phyloP scores from a whole-genome alignment of 1,140 invertebrate genomes.

The Galendromus occidentalis region DNA sequence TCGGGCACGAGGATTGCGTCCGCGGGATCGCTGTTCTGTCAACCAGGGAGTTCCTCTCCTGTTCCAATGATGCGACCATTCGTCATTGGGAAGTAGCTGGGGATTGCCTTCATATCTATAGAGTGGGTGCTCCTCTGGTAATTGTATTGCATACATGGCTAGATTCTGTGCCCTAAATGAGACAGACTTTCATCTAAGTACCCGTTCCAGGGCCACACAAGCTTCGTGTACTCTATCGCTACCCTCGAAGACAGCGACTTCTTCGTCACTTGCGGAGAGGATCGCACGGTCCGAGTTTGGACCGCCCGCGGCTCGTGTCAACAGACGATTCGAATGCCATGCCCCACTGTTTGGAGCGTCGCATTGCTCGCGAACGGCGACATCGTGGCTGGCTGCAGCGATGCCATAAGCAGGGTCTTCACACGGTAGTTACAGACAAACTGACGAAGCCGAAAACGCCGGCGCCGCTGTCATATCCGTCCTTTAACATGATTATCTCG shows the following conservation, averaged over 20 bases:
- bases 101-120: conserved; percentile 48
- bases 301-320: conserved; percentile 31
- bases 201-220: conserved; percentile 44
- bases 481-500: too few species aligned
- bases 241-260: conserved; percentile 37
- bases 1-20: conserved; percentile 77
- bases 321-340: conserved; percentile 55
- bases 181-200: too few species aligned
- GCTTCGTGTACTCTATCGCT: conserved; percentile 41
- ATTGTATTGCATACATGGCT: too few species aligned
- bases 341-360: conserved; percentile 72
- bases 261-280: conserved; percentile 61
- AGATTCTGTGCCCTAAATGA: too few species aligned
- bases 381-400: conserved; percentile 68
- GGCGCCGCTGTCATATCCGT: too few species aligned
- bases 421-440: conserved; percentile 42
- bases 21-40: conserved; percentile 47
- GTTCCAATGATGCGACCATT: conserved; percentile 70
- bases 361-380: conserved; percentile 59
- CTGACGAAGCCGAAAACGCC: too few species aligned
- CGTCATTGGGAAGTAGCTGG: conserved; percentile 56
- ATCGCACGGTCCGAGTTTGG: conserved; percentile 69
- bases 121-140: background rate
- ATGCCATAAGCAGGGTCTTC: conserved; percentile 66
- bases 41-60: conserved; percentile 53